Conservation (phyloP, 2,888 invertebrate genomes). For the Germaria angustata region DNA sequence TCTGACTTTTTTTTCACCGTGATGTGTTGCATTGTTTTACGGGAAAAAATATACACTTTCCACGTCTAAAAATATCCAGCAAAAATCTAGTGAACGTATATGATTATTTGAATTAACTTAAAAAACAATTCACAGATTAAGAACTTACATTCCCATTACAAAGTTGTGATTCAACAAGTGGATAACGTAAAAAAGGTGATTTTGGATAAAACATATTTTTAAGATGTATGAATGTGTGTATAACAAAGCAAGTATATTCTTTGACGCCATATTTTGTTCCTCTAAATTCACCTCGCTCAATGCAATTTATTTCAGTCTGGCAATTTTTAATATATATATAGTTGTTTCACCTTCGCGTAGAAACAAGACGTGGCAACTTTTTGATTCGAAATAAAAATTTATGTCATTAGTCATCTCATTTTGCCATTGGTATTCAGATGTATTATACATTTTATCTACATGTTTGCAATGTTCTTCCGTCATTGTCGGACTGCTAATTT, state of each 20-base stretch:
- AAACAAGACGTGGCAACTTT: conserved; percentile 76
- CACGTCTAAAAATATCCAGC: conserved; percentile 13
- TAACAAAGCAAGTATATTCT: conserved; percentile 12
- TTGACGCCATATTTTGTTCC: conserved; percentile 56
- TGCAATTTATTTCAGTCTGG: conserved; percentile 35
- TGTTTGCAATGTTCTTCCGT: conserved; percentile 52
- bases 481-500: conserved; percentile 60
- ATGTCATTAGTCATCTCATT: conserved; percentile 32
- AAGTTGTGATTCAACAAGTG: conserved; percentile 77
- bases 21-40: conserved; percentile 35
- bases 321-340: conserved; percentile 25
- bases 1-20: conserved; percentile 36
- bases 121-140: no score
- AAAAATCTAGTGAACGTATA: conserved; percentile 17
- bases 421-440: conserved; percentile 42
- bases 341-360: conserved; percentile 54
- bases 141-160: conserved; percentile 77
- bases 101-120: not conserved
- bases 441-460: conserved; percentile 23
- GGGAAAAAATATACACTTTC: conserved; percentile 32
- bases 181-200: conserved; percentile 77
- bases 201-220: conserved; percentile 77
- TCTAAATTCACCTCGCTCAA: conserved; percentile 40
- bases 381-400: conserved; percentile 27
- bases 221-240: conserved; percentile 42